Base-by-base conservation (phyloP, 1,140 invertebrate species). In the Drosophila leontia region DNA sequence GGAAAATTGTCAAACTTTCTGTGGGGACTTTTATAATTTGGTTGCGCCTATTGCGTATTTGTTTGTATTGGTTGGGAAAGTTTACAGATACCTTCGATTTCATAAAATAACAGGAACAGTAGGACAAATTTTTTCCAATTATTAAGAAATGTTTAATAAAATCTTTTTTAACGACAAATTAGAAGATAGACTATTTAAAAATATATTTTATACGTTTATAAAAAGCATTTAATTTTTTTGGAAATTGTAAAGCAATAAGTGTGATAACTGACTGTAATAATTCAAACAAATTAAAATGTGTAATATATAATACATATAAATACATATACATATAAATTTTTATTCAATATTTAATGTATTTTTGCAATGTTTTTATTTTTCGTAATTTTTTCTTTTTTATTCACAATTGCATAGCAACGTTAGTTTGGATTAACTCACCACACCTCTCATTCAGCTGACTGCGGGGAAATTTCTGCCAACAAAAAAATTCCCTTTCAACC, bases 401-500 rank as follows among this genome's bases (percentile, higher is more conserved):
- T 2, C 3, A 11, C 5, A 37, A 1, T n/a, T 8, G 32, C 51
- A 23, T 61, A 26, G 32, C 47, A 23, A 51, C n/a, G 1, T 53
- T 15, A 19, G 12, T 58, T 32, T 23, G 19, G 7, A 63, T 39
- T 63, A 60, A 42, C 12, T 63, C 61, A 63, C 61, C 61, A 63
- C 37, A 60, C 37, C 26, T 42, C 17, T 23, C 17, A 9, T 42
- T 23, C 17, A 42, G 26, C 15, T 15, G 3, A 19, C 17, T 23
- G 15, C 35, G 6, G 57, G 61, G 61, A 63, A 41, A 63, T 63
- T 63, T 63, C 19, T 12, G n/a, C 17, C 1, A 41, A 29, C 26
- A 8, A 41, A 42, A 63, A 55, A 60, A 34, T 63, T 63, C 61
- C 61, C 61, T 60, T 63, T 63, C 55, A 42, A 63, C 37, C 53